Evolutionary conservation across 2,888 invertebrate genomes (phyloP), one percentile per base, ranked within the genome.

Genomic region (Protodeltote pygarga): DNA sequence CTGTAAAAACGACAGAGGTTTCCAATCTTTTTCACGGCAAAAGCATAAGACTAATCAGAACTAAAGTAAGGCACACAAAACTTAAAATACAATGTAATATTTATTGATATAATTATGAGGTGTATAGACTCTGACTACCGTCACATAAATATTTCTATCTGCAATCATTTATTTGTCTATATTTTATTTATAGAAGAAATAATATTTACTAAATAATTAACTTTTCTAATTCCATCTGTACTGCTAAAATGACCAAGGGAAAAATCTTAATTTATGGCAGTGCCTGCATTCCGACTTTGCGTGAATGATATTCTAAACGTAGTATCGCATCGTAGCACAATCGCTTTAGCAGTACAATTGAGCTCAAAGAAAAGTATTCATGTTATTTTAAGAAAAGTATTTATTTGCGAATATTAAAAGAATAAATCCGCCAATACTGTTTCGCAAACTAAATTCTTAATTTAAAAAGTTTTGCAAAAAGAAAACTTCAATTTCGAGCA

Each of bases 41-140:
- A 45, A 37, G 38, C 55, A 37, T 60, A 45, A 53, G 61, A 68
- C 19, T 57, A 61, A 60, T 65, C 59, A 70, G 31, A 63, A 75
- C 74, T 79, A 79, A 82, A 83, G 77, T 83, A 84, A 83, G 84
- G 83, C 83, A 83, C 83, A 81, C 76, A 77, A 47, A 81, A 81
- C 47, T 55, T 53, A 28, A 61, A 65, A 54, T 47, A 45, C 28
- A 47, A 45, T 42, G 11, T 57, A 27, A 46, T 29, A 40, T 13
- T 52, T 38, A 54, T 47, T 58, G 58, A 50, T 41, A 31, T 42
- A 23, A 37, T 9, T 17, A 49, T 14, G 15, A 40, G 25, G 35
- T 25, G 2, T 16, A 39, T 3, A 60, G 42, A 42, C 55, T 48
- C 65, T 65, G 55, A 49, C 34, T 48, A 16, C 25, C 15, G 20